Percentiles rank a stretch among this genome's conserved stretches.
These are phyloP conservation scores for Drosophila nigricruria DNA, from an alignment of 2,888 invertebrate genomes.

Conservation along the genomic window DNA sequence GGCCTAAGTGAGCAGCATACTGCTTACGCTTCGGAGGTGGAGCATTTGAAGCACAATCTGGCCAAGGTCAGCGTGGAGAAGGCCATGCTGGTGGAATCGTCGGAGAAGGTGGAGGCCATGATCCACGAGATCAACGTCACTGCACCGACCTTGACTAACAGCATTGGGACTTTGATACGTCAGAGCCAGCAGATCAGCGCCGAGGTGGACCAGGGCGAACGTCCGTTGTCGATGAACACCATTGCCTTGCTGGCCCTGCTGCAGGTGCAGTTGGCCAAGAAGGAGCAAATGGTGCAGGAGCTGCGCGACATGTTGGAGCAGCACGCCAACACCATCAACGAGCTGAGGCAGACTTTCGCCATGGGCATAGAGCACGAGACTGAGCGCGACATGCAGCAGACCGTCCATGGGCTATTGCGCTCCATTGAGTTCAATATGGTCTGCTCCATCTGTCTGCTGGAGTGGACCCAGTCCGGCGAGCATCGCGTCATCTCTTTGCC, in stretches of 20 bases:
- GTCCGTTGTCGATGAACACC: accelerated
- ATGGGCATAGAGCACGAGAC: accelerated
- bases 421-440: neutral
- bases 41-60: accelerated
- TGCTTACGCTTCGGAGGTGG: accelerated
- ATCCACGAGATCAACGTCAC: neutral
- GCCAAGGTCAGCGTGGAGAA: neutral
- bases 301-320: neutral
- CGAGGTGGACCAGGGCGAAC: too few relatives aligned
- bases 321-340: neutral
- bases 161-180: accelerated
- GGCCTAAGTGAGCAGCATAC: too few relatives aligned
- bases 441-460: neutral
- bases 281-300: neutral
- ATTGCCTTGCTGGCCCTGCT: neutral
- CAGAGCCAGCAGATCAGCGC: neutral
- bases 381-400: neutral
- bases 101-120: neutral
- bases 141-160: accelerated
- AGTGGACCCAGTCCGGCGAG: neutral
- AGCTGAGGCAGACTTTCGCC: neutral
- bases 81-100: accelerated
- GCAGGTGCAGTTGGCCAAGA: neutral
- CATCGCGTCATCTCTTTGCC: neutral
- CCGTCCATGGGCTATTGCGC: neutral